phyloP scores from a whole-genome alignment of 2,113 vertebrate species.

The Phaethornis superciliosus region DNA sequence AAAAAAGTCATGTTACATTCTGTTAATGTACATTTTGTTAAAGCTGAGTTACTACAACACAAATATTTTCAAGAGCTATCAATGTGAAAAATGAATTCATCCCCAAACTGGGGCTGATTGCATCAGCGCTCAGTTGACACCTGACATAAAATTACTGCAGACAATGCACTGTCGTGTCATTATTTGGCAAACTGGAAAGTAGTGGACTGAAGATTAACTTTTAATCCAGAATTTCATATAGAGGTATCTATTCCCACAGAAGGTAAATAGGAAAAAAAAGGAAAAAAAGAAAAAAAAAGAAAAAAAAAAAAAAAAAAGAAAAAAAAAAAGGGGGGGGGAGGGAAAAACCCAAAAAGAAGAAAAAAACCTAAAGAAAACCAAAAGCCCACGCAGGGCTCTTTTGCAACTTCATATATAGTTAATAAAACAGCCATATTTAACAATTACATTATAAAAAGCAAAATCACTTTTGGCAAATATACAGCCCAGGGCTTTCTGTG shows the following conservation, averaged over 20 bases:
- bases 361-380: neutral
- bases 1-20: neutral
- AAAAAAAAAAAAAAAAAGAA: neutral
- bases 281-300: neutral
- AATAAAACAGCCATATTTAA: neutral
- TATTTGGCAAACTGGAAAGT: neutral
- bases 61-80: neutral
- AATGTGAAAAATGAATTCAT: neutral
- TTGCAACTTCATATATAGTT: neutral
- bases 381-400: neutral
- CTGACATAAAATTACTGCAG: neutral
- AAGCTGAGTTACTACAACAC: neutral
- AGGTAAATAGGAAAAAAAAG: neutral
- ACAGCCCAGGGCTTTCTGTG: neutral
- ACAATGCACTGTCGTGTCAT: neutral
- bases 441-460: neutral
- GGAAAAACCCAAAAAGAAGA: no score
- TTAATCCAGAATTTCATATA: neutral
- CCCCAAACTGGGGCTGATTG: neutral
- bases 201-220: neutral
- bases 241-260: neutral
- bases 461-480: neutral
- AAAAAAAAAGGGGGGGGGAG: neutral
- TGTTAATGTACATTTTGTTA: neutral
- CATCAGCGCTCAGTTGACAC: neutral